These are phyloP conservation scores for Dascillus cervinus DNA, from an alignment of 2,888 invertebrate genomes.

Conservation along the genomic window DNA sequence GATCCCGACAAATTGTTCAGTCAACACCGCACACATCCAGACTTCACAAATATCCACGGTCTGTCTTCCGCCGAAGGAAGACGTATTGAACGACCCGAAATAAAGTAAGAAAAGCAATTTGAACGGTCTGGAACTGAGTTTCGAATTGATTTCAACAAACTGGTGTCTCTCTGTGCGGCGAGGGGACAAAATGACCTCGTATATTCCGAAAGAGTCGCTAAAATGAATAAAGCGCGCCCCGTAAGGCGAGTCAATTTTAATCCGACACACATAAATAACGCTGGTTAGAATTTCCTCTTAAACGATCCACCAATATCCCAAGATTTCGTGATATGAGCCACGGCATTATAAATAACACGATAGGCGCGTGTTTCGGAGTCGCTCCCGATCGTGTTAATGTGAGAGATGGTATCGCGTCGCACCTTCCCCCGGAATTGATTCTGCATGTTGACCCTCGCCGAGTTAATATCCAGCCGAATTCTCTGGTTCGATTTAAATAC, in stretches of 20 bases:
- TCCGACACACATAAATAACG: not conserved
- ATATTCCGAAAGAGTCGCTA: slow-evolving; percentile 29
- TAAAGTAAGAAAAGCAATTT: slow-evolving; percentile 39
- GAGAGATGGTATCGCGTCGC: slow-evolving; percentile 27
- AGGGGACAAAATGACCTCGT: slow-evolving; percentile 29
- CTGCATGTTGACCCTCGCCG: slow-evolving; percentile 28
- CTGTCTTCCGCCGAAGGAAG: slow-evolving; percentile 29
- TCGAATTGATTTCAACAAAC: slow-evolving; percentile 38
- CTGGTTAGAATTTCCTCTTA: slow-evolving; percentile 3
- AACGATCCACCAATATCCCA: slow-evolving; percentile 16
- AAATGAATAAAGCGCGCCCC: slow-evolving; percentile 23
- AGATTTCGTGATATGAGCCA: slow-evolving; percentile 14
- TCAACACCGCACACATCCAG: slow-evolving; percentile 25
- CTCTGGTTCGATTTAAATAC: slow-evolving; percentile 19
- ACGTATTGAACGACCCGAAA: slow-evolving; percentile 34
- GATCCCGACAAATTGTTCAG: slow-evolving; percentile 34
- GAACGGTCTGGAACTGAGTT: slow-evolving; percentile 33
- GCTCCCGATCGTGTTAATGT: slow-evolving; percentile 28
- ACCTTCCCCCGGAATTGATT: slow-evolving; percentile 33
- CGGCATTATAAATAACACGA: slow-evolving; percentile 15
- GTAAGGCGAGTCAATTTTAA: too few species aligned
- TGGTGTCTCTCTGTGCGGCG: slow-evolving; percentile 23
- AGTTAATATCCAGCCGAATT: slow-evolving; percentile 29
- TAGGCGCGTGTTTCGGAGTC: slow-evolving; percentile 14
- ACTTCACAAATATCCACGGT: slow-evolving; percentile 26